Conservation (phyloP, 2,888 invertebrate genomes). For the Nomada ruficornis region DNA sequence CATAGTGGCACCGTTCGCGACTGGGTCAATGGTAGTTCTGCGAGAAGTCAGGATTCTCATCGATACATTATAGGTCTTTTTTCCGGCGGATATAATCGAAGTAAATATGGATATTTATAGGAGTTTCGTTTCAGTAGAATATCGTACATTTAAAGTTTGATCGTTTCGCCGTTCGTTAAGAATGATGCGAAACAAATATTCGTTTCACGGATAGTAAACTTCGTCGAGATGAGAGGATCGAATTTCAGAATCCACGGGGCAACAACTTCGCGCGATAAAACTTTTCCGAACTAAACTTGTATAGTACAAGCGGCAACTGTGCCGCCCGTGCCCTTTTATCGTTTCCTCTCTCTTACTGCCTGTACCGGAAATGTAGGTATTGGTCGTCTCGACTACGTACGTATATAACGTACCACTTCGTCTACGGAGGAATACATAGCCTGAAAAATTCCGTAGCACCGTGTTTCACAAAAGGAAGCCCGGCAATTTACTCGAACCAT, state of each 20-base stretch:
- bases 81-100: not conserved
- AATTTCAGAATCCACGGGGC: slow-evolving; percentile 49
- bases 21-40: no score
- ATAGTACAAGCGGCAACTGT: slow-evolving; percentile 8
- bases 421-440: no score
- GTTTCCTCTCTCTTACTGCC: slow-evolving; percentile 27
- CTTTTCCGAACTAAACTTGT: slow-evolving; percentile 38
- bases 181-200: slow-evolving; percentile 20
- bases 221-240: slow-evolving; percentile 40
- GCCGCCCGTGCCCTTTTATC: slow-evolving; percentile 31
- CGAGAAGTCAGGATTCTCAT: no score
- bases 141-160: slow-evolving; percentile 7
- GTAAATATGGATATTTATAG: no score
- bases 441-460: not conserved
- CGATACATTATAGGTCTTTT: no score
- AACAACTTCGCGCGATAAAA: slow-evolving; percentile 58
- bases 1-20: no score
- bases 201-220: slow-evolving; percentile 17
- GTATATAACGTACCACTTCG: not conserved
- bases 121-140: not conserved
- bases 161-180: not conserved
- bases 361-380: slow-evolving; percentile 14
- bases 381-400: slow-evolving; percentile 14
- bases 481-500: slow-evolving; percentile 48
- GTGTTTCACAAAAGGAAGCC: not conserved